phyloP scores from a whole-genome alignment of 1,140 invertebrate genomes.

The Aphelenchoides avenae region DNA sequence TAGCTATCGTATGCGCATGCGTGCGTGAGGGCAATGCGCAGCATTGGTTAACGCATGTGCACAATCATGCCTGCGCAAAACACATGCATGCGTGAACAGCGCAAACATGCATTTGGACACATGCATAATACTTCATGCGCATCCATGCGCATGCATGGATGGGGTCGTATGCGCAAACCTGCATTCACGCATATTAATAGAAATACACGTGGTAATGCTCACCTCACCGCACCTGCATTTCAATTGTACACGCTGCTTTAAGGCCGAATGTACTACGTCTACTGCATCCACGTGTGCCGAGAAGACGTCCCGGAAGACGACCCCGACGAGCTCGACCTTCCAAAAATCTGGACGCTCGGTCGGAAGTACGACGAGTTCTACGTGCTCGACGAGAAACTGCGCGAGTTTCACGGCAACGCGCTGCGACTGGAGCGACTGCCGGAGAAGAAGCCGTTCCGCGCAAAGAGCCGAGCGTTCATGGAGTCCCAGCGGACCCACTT shows the following conservation, averaged over 20 bases:
- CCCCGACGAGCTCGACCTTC: constrained; percentile 11
- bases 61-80: no score
- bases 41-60: no score
- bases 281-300: constrained; percentile 23
- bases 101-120: no score
- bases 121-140: no score
- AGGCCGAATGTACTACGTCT: constrained; percentile 37
- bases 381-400: constrained; percentile 24
- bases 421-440: constrained; percentile 22
- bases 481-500: constrained; percentile 29
- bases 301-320: constrained; percentile 27
- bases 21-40: no score
- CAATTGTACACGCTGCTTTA: constrained; percentile 7
- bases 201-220: no score
- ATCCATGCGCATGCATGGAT: no score
- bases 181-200: no score
- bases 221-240: neutral
- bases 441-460: constrained; percentile 33
- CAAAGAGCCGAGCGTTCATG: constrained; percentile 29
- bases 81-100: no score
- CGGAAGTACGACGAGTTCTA: constrained; percentile 44
- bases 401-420: constrained; percentile 31
- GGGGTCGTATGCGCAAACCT: no score
- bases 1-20: no score
- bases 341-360: constrained; percentile 33